Evolutionary conservation across 1,140 invertebrate species (phyloP).

Genomic region (Sarcophaga peregrina): DNA sequence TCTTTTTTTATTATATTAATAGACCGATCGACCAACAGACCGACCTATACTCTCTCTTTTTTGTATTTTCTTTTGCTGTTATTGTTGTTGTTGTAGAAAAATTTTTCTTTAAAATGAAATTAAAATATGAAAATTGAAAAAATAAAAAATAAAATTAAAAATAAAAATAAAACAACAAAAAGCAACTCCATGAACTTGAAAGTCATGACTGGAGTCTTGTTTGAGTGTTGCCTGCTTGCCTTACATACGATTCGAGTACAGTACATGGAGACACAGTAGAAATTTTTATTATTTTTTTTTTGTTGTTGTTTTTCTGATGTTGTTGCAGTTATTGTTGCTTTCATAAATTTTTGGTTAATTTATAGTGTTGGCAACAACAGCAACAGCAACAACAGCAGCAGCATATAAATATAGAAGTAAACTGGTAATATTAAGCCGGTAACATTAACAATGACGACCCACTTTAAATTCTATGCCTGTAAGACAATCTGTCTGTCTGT

Average conservation of each 20-base stretch:
- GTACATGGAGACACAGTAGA: not conserved
- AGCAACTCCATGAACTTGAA: constrained; percentile 4
- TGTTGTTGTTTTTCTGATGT: not conserved
- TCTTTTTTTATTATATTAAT: too few relatives aligned
- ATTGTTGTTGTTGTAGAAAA: too few relatives aligned
- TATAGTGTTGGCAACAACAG: not conserved
- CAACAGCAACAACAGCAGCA: not conserved
- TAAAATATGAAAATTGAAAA: too few relatives aligned
- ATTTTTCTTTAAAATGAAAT: too few relatives aligned
- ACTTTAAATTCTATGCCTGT: constrained; percentile 6
- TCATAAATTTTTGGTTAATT: constrained; percentile 17
- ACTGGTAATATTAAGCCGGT: not conserved
- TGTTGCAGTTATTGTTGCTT: not conserved
- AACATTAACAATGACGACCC: not conserved
- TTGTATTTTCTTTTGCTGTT: too few relatives aligned
- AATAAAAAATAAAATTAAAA: too few relatives aligned
- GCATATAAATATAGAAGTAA: not conserved
- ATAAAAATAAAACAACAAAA: too few relatives aligned
- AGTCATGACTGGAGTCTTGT: constrained; percentile 17
- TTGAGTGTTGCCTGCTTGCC: not conserved
- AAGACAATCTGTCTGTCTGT: not conserved
- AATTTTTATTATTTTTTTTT: not conserved
- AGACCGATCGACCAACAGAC: too few relatives aligned
- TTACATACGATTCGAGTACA: not conserved
- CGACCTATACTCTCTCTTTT: too few relatives aligned